Conservation (phyloP, 2,113 vertebrate genomes). For the Typhlomys cinereus region DNA sequence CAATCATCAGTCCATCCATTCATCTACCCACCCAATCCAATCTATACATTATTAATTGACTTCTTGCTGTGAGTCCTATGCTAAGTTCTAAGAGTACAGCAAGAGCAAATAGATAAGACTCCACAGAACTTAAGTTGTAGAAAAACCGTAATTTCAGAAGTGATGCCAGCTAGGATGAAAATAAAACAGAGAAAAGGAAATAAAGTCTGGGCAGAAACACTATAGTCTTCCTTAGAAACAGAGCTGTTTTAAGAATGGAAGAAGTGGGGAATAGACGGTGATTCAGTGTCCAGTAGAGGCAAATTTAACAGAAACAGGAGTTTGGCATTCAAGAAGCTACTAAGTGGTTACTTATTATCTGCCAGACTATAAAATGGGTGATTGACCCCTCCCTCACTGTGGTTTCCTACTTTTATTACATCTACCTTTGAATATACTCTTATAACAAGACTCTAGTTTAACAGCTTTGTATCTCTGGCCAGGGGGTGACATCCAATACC, state of each 20-base stretch:
- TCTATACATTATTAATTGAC: neutral
- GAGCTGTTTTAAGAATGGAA: neutral
- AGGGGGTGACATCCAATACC: too few species aligned
- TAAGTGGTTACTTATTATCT: too few species aligned
- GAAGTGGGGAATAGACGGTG: neutral
- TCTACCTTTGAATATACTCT: too few species aligned
- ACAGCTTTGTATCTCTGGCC: too few species aligned
- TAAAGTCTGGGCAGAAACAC: neutral
- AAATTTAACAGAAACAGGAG: neutral
- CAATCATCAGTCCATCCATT: neutral
- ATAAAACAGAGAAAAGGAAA: neutral
- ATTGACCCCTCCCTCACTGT: too few species aligned
- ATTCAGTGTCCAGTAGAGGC: neutral
- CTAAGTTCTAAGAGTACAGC: neutral
- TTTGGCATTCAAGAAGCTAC: neutral
- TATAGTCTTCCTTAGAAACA: fast-evolving
- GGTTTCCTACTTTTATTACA: too few species aligned
- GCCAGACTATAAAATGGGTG: too few species aligned
- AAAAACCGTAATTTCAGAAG: neutral
- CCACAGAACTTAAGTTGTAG: neutral
- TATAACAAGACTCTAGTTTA: too few species aligned
- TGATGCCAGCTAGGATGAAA: neutral
- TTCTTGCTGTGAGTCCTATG: neutral
- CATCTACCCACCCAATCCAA: neutral
- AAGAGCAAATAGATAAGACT: neutral